Percentiles rank a stretch among this genome's conserved stretches.
Conservation (phyloP, 2,113 vertebrate species). For the Hydrolagus affinis region DNA sequence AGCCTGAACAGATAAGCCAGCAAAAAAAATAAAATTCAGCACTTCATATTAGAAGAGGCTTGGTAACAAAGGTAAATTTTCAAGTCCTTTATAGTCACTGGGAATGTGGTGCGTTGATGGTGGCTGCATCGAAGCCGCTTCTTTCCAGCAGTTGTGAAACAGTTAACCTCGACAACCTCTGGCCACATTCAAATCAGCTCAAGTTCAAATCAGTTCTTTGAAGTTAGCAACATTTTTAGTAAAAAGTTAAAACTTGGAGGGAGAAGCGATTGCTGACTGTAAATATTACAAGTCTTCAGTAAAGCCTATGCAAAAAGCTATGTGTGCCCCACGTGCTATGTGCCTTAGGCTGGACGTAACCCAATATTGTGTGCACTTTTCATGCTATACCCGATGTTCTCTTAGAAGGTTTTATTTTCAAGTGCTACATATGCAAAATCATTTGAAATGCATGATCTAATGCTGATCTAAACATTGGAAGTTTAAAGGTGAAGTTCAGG, state of each 20-base stretch:
- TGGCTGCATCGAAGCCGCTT: no score
- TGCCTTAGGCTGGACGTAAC: not conserved
- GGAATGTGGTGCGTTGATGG: not conserved
- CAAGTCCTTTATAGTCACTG: not conserved
- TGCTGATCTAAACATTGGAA: slow-evolving; percentile 31
- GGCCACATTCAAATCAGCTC: not conserved
- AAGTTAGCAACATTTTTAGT: not conserved
- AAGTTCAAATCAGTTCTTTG: not conserved
- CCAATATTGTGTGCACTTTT: not conserved
- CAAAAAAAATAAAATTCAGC: not conserved
- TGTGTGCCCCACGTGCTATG: not conserved
- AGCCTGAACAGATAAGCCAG: not conserved
- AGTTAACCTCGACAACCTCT: not conserved
- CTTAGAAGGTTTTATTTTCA: slow-evolving; percentile 5
- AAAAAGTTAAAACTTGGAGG: not conserved
- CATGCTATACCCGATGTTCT: not conserved
- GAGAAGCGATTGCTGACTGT: not conserved
- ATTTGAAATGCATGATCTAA: not conserved
- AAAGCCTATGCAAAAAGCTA: not conserved
- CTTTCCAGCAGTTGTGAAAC: not conserved
- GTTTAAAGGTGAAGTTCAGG: slow-evolving; percentile 47
- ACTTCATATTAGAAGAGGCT: not conserved
- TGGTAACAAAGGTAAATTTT: not conserved
- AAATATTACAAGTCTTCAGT: not conserved
- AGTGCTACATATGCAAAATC: not conserved